These are phyloP conservation scores for Nesoenas mayeri DNA, from an alignment of 2,113 vertebrate species.

Conservation along the genomic window DNA sequence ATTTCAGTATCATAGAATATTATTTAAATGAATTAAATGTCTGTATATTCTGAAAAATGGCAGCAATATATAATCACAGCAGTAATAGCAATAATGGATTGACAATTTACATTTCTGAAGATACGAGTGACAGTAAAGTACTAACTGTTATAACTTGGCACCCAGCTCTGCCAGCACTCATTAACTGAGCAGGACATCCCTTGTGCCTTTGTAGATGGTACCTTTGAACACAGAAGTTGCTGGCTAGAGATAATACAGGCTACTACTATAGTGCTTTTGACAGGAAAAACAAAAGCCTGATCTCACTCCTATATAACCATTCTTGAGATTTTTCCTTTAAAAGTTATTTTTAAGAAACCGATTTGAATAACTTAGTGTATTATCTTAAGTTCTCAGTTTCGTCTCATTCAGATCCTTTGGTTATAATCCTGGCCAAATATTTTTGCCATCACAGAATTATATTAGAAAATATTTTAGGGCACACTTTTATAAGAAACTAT, in stretches of 20 bases:
- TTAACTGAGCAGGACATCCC: not conserved
- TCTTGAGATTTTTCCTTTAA: not conserved
- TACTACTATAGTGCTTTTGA: not conserved
- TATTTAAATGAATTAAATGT: not conserved
- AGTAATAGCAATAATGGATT: not conserved
- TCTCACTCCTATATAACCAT: not conserved
- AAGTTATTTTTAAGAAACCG: not conserved
- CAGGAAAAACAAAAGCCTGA: not conserved
- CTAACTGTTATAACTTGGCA: not conserved
- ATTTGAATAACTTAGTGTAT: not conserved
- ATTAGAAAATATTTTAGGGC: not conserved
- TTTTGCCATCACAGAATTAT: not conserved
- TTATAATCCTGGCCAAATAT: not conserved
- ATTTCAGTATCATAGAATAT: not conserved
- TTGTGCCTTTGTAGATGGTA: not conserved
- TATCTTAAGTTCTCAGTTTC: not conserved
- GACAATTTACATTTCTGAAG: not conserved
- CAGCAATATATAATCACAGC: not conserved
- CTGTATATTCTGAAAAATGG: not conserved
- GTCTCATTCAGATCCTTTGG: not conserved
- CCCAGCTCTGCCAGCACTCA: not conserved
- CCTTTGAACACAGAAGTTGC: not conserved
- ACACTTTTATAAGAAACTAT: not conserved
- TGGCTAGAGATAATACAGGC: not conserved
- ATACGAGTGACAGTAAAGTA: not conserved